These are phyloP conservation scores for Bombylius discolor DNA, from an alignment of 2,888 invertebrate species.

Conservation along the genomic window DNA sequence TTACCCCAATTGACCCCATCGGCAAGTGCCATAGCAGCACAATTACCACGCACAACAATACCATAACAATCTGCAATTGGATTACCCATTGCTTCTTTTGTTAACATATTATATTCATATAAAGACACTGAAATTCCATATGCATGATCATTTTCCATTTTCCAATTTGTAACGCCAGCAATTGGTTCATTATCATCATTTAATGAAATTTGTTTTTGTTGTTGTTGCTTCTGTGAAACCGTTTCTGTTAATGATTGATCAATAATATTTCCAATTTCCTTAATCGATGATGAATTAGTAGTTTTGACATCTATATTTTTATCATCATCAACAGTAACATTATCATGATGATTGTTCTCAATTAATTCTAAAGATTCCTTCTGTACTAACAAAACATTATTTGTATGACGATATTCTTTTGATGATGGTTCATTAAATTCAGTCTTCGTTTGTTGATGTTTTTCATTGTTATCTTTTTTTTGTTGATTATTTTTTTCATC, in stretches of 20 bases:
- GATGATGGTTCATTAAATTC: conserved; percentile 5
- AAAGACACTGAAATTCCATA: conserved; percentile 49
- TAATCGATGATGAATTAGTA: not conserved
- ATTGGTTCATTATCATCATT: conserved; percentile 18
- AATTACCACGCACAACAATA: conserved; percentile 56
- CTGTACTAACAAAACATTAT: no score
- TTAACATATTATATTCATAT: conserved; percentile 72
- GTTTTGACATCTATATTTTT: not conserved
- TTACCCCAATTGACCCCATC: conserved; percentile 86
- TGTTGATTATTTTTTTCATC: conserved; percentile 1
- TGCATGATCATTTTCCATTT: conserved; percentile 34
- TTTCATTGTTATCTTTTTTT: not conserved
- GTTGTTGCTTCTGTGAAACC: not conserved
- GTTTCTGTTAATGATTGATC: not conserved
- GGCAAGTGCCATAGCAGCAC: conserved; percentile 65
- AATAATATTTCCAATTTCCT: conserved; percentile 1
- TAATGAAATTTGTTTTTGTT: conserved; percentile 1
- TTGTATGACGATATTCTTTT: not conserved
- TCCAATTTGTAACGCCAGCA: conserved; percentile 36
- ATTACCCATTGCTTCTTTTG: conserved; percentile 55
- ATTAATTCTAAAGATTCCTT: not conserved
- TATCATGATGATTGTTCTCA: not conserved
- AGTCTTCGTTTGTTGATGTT: not conserved
- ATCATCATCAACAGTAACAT: not conserved
- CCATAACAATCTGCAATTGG: conserved; percentile 84